Evolutionary conservation across 1,140 invertebrate species (phyloP).

Genomic region (Formica exsecta): DNA sequence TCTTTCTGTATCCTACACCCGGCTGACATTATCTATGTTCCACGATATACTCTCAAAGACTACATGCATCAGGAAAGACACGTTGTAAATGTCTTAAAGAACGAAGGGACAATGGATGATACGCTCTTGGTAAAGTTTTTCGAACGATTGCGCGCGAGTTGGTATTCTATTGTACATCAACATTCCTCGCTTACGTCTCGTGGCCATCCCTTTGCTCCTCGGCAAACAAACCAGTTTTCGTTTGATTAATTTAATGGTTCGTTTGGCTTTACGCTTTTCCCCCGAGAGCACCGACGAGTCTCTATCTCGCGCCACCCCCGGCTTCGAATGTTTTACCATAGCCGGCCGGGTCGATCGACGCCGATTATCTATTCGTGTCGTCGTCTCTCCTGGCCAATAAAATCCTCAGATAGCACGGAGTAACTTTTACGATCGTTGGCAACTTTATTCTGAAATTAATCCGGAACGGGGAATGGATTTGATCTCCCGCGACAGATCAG

Average conservation of each 20-base stretch:
- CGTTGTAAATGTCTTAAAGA: background rate
- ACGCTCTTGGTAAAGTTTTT: conserved; percentile 32
- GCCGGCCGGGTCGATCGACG: conserved; percentile 22
- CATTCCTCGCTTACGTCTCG: conserved; percentile 38
- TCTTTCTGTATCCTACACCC: background rate
- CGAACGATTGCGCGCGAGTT: conserved; percentile 74
- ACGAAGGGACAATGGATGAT: background rate
- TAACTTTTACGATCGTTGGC: conserved; percentile 34
- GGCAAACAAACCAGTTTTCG: conserved; percentile 76
- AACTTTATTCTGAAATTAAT: conserved; percentile 29
- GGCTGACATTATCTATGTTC: background rate
- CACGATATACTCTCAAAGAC: conserved; percentile 13
- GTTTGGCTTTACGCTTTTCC: conserved; percentile 69
- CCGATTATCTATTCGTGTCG: conserved; percentile 54
- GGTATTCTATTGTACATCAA: conserved; percentile 75
- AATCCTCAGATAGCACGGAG: conserved; percentile 10
- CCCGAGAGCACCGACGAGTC: conserved; percentile 3
- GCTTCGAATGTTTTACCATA: conserved; percentile 37
- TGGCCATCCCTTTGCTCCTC: conserved; percentile 68
- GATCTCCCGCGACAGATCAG: conserved; percentile 1
- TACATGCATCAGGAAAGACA: conserved; percentile 32
- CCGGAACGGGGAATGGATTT: background rate
- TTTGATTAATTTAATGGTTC: conserved; percentile 80
- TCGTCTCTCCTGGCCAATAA: conserved; percentile 7
- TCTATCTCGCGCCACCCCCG: conserved; percentile 22